Evolutionary conservation across 2,888 invertebrate genomes (phyloP), one percentile per base, ranked within the genome.

Genomic region (Aspidapion aeneum): DNA sequence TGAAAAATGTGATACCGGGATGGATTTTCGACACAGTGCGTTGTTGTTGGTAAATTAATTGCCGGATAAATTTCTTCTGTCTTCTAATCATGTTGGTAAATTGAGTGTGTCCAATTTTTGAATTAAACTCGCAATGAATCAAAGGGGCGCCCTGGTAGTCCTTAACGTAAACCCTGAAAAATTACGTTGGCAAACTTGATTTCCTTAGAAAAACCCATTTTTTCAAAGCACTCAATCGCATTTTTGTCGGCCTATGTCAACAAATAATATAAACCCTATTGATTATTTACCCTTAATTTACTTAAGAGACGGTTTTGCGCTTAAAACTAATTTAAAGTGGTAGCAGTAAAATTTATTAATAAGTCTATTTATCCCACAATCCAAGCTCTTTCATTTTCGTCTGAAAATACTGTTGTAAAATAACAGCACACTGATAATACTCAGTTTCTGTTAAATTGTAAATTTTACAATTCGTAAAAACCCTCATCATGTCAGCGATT

Each of bases 101-200:
- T 76, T 96, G 93, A 0, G 96, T 97, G 79, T 99, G 98, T 0
- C 95, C 90, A 66, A 97, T 93, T 68, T 89, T 86, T 0, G 96
- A 93, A 80, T 98, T 96, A 1, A 99, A 83, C 75, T 98, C 95
- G 79, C 98, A 99, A 77, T 94, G 98, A 98, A 99, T 99, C 50
- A 98, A 83, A 0, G 97, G 98, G 2, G 98, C 98, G 5, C 96
- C 96, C 77, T 98, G 97, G 77, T 99, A 99, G 77, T 98, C 98
- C 79, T 98, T 98, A 60, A 98, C 97, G 79, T 94, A 18, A 93
- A 98, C 0, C 97, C 71, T 91, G 88, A 82, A 94, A 96, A 75
- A 90, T 85, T 0, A 88, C 84, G 12, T 75, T 70, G 58, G 73
- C 73, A 58, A 80, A 81, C 78, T 94, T 94, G 16, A 99, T 97